Conservation (phyloP, 2,888 invertebrate species). For the Polyploca ridens region DNA sequence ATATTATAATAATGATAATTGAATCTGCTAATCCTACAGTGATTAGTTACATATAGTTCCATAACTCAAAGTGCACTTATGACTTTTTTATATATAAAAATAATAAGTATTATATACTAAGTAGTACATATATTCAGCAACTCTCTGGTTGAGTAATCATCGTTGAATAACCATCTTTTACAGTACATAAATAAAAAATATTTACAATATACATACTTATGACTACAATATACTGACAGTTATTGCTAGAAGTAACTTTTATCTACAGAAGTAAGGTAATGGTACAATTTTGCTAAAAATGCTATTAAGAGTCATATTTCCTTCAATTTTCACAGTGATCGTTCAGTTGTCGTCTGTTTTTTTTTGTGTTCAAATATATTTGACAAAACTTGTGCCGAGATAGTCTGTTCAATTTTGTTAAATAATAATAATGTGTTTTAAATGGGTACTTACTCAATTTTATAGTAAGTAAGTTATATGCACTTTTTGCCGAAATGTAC, state of each 20-base stretch:
- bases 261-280: constrained; percentile 71
- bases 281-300: constrained; percentile 58
- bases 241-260: constrained; percentile 77
- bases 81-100: constrained; percentile 65
- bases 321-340: constrained; percentile 26
- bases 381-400: neutral
- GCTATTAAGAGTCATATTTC: constrained; percentile 15
- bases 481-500: constrained; percentile 54
- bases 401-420: neutral
- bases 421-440: neutral
- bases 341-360: constrained; percentile 27
- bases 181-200: constrained; percentile 77
- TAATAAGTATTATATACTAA: constrained; percentile 75
- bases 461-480: constrained; percentile 5
- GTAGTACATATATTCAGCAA: constrained; percentile 53
- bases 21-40: constrained; percentile 56
- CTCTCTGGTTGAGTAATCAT: constrained; percentile 67
- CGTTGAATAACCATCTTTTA: constrained; percentile 72
- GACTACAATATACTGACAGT: constrained; percentile 77
- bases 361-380: constrained; percentile 10
- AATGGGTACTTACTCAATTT: neutral
- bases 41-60: constrained; percentile 76
- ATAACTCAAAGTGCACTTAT: constrained; percentile 83
- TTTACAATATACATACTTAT: constrained; percentile 80
- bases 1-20: constrained; percentile 8